phyloP scores from a whole-genome alignment of 1,140 invertebrate species.

The Bombus superbus region DNA sequence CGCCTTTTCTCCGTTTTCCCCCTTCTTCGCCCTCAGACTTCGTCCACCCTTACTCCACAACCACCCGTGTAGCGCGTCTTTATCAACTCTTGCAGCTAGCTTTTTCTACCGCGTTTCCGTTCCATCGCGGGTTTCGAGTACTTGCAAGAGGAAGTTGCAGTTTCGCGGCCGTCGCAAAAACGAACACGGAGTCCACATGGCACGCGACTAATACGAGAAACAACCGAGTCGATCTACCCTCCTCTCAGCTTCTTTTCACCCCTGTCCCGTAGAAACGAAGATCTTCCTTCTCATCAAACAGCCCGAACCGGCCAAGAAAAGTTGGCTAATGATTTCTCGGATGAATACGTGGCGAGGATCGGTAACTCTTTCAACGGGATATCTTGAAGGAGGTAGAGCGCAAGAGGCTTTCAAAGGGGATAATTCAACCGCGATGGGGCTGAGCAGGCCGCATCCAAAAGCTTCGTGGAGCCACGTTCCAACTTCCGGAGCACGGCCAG shows the following conservation, averaged over 20 bases:
- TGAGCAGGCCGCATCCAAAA: conserved; percentile 22
- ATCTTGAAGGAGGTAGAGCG: conserved; percentile 17
- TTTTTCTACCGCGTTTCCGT: conserved; percentile 48
- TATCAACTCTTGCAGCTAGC: not conserved
- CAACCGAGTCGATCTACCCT: conserved; percentile 20
- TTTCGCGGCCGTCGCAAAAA: not conserved
- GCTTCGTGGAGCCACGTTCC: conserved; percentile 41
- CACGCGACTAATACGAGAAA: conserved; percentile 48
- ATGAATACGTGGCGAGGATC: conserved; percentile 20
- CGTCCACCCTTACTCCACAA: not conserved
- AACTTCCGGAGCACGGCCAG: conserved; percentile 49
- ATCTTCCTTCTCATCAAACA: not conserved
- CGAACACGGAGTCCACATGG: conserved; percentile 19
- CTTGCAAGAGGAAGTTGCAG: conserved; percentile 21
- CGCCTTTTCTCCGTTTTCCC: not conserved
- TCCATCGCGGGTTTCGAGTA: conserved; percentile 25
- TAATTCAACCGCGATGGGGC: conserved; percentile 58
- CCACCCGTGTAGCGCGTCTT: not conserved
- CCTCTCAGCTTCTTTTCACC: conserved; percentile 1
- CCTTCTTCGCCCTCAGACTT: too few species aligned
- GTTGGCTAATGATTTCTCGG: conserved; percentile 52
- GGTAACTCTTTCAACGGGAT: conserved; percentile 45
- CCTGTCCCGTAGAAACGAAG: not conserved
- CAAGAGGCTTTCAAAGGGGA: conserved; percentile 53
- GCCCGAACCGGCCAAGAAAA: conserved; percentile 13